These are phyloP conservation scores for Drosophila ananassae DNA, from an alignment of 1,140 invertebrate genomes.

Conservation along the genomic window DNA sequence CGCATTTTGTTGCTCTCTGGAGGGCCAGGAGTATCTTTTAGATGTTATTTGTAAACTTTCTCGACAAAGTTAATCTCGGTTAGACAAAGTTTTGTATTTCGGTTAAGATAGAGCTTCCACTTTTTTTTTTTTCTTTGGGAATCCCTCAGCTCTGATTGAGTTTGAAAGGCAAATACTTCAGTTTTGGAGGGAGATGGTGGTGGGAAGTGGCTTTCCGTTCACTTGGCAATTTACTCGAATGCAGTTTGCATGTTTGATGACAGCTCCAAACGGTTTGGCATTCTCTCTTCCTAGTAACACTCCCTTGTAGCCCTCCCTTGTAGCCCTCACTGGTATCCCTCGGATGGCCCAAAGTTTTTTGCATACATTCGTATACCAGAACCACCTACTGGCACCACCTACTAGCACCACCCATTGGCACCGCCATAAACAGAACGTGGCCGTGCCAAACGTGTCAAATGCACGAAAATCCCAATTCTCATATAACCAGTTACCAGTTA, in stretches of 20 bases:
- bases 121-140: background rate
- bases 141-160: slow-evolving; percentile 20
- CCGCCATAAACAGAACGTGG: slow-evolving; percentile 46
- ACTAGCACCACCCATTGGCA: slow-evolving; percentile 25
- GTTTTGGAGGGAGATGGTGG: background rate
- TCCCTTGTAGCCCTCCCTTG: too few species aligned
- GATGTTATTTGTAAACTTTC: slow-evolving; percentile 52
- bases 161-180: slow-evolving; percentile 43
- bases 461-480: slow-evolving; percentile 64
- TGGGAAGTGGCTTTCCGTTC: slow-evolving; percentile 9
- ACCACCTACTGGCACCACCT: background rate
- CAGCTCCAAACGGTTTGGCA: slow-evolving; percentile 33
- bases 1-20: slow-evolving; percentile 53
- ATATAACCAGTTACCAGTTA: slow-evolving; percentile 20
- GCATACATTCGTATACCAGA: slow-evolving; percentile 4
- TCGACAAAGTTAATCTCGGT: slow-evolving; percentile 41
- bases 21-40: slow-evolving; percentile 34
- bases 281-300: too few species aligned
- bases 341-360: slow-evolving; percentile 31
- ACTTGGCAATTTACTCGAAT: slow-evolving; percentile 54
- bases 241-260: slow-evolving; percentile 62
- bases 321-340: slow-evolving; percentile 3
- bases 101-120: slow-evolving; percentile 25
- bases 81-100: slow-evolving; percentile 36
- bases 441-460: slow-evolving; percentile 69